Evolutionary conservation across 2,888 invertebrate genomes (phyloP), one percentile per base, ranked within the genome.

Genomic region (Himalopsyche kuldschensis): DNA sequence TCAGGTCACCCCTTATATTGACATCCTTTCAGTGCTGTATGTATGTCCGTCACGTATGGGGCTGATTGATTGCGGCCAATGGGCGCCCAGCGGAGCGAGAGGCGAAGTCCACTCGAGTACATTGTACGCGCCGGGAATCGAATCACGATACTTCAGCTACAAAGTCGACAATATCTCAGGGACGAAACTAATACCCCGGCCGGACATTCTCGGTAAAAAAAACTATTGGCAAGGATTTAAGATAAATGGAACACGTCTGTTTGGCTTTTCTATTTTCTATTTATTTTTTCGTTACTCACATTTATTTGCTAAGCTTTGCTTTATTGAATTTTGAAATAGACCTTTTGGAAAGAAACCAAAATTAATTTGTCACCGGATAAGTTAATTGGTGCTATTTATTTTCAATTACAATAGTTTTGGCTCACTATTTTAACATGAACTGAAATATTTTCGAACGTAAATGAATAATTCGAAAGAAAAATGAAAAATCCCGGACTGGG

Each of bases 21-120:
- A 55, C 24, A 55, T 55, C 55, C 10, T 24, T 55, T 55, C 55
- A 20, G 24, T 20, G 20, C 20, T 55, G 55, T 20, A 20, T 55
- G 55, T 55, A 80, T 80, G 80, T 24, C 41, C 27, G 41, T 63
- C 80, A 80, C 80, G 80, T 80, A 69, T 4, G 15, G 27, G 35
- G 35, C 75, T 80, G 80, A 80, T 80, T 80, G 80, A 80, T 75
- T 80, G 80, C 69, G 80, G 80, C 69, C 63, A 80, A 41, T 75
- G 31, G 31, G 32, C 31, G 31, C 32, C 75, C 31, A 69, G 41
- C 46, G 80, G 24, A 63, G 41, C 47, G 41, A 24, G 24, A 55
- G 55, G 41, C 55, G 55, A 55, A 55, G 55, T 55, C 55, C 55
- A 55, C 20, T 55, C 55, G 20, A 55, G 55, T 55, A 55, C 55